phyloP scores from a whole-genome alignment of 2,888 invertebrate genomes.

The Chaitophorus viminalis region DNA sequence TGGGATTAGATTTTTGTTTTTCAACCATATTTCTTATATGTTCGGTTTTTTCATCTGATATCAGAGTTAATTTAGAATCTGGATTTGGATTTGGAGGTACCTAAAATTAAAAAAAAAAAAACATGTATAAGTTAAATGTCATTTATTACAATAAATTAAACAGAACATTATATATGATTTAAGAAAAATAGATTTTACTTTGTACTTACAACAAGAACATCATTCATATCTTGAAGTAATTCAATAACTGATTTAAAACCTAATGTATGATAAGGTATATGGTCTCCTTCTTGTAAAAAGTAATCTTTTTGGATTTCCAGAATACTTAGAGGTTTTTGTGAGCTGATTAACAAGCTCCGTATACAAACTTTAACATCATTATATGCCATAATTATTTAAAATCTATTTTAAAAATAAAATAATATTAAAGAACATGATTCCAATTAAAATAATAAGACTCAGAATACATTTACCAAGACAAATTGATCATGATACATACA shows the following conservation, averaged over 20 bases:
- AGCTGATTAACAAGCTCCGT: conserved; percentile 33
- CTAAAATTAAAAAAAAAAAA: conserved; percentile 2
- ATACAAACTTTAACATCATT: conserved; percentile 31
- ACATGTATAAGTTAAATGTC: background rate
- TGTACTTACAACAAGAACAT: conserved; percentile 42
- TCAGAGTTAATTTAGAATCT: background rate
- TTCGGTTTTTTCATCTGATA: background rate
- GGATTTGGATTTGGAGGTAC: conserved; percentile 32
- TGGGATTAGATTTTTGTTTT: conserved; percentile 29
- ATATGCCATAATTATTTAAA: conserved; percentile 8
- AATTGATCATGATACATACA: too few species aligned
- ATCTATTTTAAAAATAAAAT: background rate
- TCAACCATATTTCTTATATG: conserved; percentile 30
- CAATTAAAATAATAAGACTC: background rate
- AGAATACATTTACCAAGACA: too few species aligned
- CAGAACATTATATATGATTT: background rate
- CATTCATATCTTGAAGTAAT: conserved; percentile 33
- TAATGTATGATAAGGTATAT: conserved; percentile 18
- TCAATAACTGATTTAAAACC: conserved; percentile 44
- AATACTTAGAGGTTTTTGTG: conserved; percentile 26
- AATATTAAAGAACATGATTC: background rate
- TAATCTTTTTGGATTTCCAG: conserved; percentile 30
- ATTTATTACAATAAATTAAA: background rate
- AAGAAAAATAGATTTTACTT: background rate
- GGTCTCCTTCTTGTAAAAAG: background rate